Conservation (phyloP, 2,113 vertebrate species). For the Anarhynchus alexandrinus region DNA sequence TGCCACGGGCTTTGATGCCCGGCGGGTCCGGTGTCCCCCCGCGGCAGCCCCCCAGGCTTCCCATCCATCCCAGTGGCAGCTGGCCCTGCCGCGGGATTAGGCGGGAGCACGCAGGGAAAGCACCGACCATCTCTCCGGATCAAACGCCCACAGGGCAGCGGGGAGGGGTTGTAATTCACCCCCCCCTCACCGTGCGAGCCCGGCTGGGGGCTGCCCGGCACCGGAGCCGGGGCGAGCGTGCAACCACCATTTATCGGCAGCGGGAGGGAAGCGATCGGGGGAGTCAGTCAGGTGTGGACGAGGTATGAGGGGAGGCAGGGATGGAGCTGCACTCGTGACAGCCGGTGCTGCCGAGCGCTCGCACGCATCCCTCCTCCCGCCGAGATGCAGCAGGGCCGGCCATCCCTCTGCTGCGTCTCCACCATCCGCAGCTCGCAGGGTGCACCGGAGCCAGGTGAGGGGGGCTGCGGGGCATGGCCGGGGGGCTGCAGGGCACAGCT, state of each 20-base stretch:
- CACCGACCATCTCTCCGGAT: neutral
- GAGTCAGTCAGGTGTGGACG: constrained; percentile 42
- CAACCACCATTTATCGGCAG: neutral
- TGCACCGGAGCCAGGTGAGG: constrained; percentile 40
- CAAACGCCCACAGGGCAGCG: neutral
- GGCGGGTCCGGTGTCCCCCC: rapidly evolving
- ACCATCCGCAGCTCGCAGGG: constrained; percentile 33
- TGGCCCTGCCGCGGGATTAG: neutral
- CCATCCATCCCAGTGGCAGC: neutral
- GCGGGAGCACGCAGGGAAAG: neutral
- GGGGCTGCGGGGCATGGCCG: neutral
- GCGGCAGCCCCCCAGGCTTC: neutral
- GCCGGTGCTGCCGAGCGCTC: constrained; percentile 29
- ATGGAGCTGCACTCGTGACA: constrained; percentile 23
- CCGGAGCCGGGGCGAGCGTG: neutral
- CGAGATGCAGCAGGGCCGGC: constrained; percentile 49
- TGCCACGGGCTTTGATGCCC: rapidly evolving
- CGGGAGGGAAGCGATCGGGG: neutral
- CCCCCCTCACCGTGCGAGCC: rapidly evolving
- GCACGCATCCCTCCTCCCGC: constrained; percentile 26
- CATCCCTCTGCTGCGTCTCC: constrained; percentile 51
- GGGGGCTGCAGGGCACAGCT: no score
- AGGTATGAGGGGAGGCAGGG: constrained; percentile 41
- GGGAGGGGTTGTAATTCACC: neutral
- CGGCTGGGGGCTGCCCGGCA: neutral